Evolutionary conservation across 2,113 vertebrate species (phyloP).

Genomic region (Centropristis striata): DNA sequence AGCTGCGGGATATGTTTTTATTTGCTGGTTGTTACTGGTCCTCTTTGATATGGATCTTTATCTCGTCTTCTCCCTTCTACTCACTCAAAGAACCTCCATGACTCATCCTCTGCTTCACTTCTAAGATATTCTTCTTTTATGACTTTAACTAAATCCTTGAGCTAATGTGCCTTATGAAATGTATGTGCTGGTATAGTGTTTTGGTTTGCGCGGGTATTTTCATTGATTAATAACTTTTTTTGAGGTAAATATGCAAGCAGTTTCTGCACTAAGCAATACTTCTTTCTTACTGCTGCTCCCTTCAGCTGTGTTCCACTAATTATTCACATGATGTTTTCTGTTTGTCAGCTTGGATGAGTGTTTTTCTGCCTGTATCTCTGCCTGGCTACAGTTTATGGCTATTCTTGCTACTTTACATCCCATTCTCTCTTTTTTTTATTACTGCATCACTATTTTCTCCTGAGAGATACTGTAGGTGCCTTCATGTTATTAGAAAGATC

Average conservation of each 20-base stretch:
- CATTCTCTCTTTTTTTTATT: background rate
- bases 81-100: conserved; percentile 27
- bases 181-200: conserved; percentile 30
- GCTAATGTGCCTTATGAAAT: conserved; percentile 76
- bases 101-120: conserved; percentile 15
- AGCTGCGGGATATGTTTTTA: conserved; percentile 18
- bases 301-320: conserved; percentile 47
- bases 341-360: conserved; percentile 23
- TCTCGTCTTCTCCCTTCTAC: conserved; percentile 2
- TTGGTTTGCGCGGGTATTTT: conserved; percentile 66
- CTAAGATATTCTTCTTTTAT: conserved; percentile 31
- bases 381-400: conserved; percentile 3
- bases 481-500: conserved; percentile 25
- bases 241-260: conserved; percentile 69
- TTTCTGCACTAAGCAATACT: conserved; percentile 61
- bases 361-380: conserved; percentile 23
- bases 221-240: conserved; percentile 37
- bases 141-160: conserved; percentile 37
- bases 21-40: conserved; percentile 20
- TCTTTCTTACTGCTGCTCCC: conserved; percentile 57
- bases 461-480: conserved; percentile 44
- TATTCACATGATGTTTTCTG: conserved; percentile 21
- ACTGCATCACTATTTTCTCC: conserved; percentile 1
- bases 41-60: conserved; percentile 1
- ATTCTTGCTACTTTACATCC: conserved; percentile 1